Conservation (phyloP, 2,797 vertebrate species). For the Leptoclinus maculatus region DNA sequence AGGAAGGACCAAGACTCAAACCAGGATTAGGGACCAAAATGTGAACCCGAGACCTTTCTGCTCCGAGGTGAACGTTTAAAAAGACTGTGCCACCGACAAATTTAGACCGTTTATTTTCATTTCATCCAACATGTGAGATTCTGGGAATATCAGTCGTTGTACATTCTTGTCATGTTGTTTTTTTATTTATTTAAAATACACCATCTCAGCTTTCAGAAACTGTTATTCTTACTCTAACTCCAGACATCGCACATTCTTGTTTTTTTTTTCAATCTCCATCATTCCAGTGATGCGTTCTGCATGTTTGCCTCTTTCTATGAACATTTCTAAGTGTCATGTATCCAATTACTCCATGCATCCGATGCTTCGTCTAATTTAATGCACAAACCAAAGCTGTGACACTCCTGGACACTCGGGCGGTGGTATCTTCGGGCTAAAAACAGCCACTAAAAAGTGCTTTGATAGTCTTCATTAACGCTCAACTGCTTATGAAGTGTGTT, state of each 20-base stretch:
- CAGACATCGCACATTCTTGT: background rate
- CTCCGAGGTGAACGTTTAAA: background rate
- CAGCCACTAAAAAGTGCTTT: constrained; percentile 12
- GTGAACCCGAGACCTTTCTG: background rate
- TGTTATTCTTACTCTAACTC: background rate
- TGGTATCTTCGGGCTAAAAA: constrained; percentile 17
- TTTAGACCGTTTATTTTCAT: background rate
- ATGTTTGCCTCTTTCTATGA: constrained; percentile 19
- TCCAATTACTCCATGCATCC: constrained; percentile 37
- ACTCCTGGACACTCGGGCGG: constrained; percentile 8
- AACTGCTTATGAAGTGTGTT: constrained; percentile 39
- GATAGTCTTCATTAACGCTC: constrained; percentile 47
- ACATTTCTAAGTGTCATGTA: constrained; percentile 49
- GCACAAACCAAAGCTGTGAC: constrained; percentile 33
- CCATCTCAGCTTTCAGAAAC: background rate
- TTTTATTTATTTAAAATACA: background rate
- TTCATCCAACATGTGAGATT: background rate
- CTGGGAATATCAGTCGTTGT: background rate
- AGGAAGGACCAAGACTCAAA: constrained; percentile 8
- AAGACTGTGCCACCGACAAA: background rate
- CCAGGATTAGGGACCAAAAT: background rate
- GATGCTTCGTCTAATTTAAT: constrained; percentile 40
- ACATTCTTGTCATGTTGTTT: background rate
- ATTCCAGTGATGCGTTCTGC: constrained; percentile 32
- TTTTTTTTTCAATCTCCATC: background rate